Base-by-base conservation (phyloP, 2,888 invertebrate genomes). In the Ennomos erosarius region DNA sequence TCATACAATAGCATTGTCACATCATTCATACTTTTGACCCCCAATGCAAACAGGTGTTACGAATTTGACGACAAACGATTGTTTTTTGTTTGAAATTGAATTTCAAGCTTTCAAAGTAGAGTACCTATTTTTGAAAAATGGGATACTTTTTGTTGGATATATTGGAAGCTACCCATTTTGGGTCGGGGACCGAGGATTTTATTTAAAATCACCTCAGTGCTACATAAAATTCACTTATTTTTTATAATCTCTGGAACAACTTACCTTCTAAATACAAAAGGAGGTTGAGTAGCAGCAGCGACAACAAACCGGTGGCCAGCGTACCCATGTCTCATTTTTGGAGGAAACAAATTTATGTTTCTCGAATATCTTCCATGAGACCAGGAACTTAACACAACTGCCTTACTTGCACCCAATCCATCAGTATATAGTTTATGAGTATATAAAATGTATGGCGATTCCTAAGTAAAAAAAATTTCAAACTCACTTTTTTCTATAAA, bases 281-380 rank as follows among this genome's bases (percentile, higher is more conserved):
- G 97, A 8, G 96, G 96, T 73, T 96, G 95, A 82, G 96, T 91
- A 9, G 95, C 94, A 10, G 95, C 94, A 1, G 96, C 92, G 9
- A 96, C 93, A 42, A 94, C 87, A 79, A 97, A 95, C 51, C 96
- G 93, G 82, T 96, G 96, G 0, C 96, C 96, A 26, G 95, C 94
- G 69, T 96, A 96, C 0, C 96, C 96, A 33, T 85, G 70, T 0
- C 81, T 79, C 81, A 96, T 94, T 86, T 97, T 97, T 9, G 78
- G 75, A 2, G 96, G 96, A 83, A 96, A 97, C 37, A 97, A 84
- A 76, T 95, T 88, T 0, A 95, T 86, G 26, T 93, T 82, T 62
- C 95, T 93, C 1, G 96, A 95, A 62, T 95, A 93, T 47, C 89
- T 93, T 35, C 94, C 94, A 46, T 93, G 93, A 1, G 93, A 85